A percentile compares a stretch with the other conserved stretches of the same genome.
Evolutionary conservation across 2,888 invertebrate genomes (phyloP).

Genomic region (Trissoscelio sp.): DNA sequence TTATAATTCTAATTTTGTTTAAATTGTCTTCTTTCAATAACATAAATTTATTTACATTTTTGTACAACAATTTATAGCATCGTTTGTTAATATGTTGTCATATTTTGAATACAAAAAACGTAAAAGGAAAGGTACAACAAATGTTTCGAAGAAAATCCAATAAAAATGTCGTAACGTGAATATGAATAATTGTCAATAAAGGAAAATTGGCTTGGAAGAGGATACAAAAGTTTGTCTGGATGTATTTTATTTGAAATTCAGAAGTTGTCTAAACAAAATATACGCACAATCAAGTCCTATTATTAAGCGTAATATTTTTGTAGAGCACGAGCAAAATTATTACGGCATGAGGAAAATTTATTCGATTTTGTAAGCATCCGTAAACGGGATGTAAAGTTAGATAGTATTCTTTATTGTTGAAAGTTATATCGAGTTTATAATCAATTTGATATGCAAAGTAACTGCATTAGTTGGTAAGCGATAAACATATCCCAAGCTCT

Average conservation of each 20-base stretch:
- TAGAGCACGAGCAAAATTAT: slow-evolving; percentile 20
- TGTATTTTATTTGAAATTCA: slow-evolving; percentile 37
- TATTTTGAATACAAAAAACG: no score
- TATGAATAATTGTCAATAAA: slow-evolving; percentile 49
- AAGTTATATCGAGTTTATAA: slow-evolving; percentile 36
- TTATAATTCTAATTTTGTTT: no score
- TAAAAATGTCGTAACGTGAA: slow-evolving; percentile 51
- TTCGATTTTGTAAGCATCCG: slow-evolving; percentile 39
- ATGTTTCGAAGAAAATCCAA: slow-evolving; percentile 43
- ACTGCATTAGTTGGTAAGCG: slow-evolving; percentile 27
- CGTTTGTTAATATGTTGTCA: no score
- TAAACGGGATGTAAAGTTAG: slow-evolving; percentile 40
- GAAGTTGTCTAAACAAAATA: slow-evolving; percentile 41
- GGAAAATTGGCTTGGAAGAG: slow-evolving; percentile 44
- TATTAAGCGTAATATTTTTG: slow-evolving; percentile 39
- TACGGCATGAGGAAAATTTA: slow-evolving; percentile 28
- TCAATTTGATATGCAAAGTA: slow-evolving; percentile 48
- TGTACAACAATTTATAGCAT: no score
- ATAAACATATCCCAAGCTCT: slow-evolving; percentile 15
- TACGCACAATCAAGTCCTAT: slow-evolving; percentile 41
- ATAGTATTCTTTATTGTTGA: slow-evolving; percentile 42
- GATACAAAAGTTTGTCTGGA: slow-evolving; percentile 24
- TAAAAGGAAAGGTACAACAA: no score
- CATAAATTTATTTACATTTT: no score
- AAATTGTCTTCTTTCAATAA: no score